These are phyloP conservation scores for Teleiodes luculella DNA, from an alignment of 2,888 invertebrate species.

Conservation along the genomic window DNA sequence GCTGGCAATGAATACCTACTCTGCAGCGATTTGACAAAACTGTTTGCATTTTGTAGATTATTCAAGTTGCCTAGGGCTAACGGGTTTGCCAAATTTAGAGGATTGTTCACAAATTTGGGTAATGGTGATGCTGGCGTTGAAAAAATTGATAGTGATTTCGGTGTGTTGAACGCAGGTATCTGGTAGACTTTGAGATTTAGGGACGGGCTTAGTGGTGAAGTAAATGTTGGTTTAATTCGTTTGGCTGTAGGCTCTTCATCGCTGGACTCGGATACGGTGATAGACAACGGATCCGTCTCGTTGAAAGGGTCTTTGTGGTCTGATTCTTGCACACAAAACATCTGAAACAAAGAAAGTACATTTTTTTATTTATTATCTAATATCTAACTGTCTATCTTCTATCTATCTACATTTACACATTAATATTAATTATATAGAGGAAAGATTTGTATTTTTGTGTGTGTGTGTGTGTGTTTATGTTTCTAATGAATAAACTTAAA, in stretches of 20 bases:
- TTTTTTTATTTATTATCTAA: not conserved
- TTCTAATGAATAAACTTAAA: no score
- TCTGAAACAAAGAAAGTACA: slow-evolving; percentile 40
- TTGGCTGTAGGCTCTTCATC: slow-evolving; percentile 63
- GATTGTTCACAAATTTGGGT: slow-evolving; percentile 69
- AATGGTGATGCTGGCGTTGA: slow-evolving; percentile 43
- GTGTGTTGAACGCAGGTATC: slow-evolving; percentile 62
- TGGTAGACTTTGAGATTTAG: slow-evolving; percentile 68
- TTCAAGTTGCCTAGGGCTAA: slow-evolving; percentile 48
- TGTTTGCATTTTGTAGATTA: slow-evolving; percentile 34
- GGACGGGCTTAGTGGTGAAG: slow-evolving; percentile 34
- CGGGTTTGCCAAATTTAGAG: slow-evolving; percentile 63
- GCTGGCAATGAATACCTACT: slow-evolving; percentile 56
- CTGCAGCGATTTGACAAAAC: slow-evolving; percentile 57
- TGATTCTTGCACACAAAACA: slow-evolving; percentile 70
- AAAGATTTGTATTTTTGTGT: no score
- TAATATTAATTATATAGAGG: no score
- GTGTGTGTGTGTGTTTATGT: no score
- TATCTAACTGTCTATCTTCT: not conserved
- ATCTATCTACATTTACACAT: slow-evolving; percentile 23
- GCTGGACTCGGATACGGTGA: slow-evolving; percentile 52
- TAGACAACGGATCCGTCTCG: slow-evolving; percentile 44
- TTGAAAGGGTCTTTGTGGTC: slow-evolving; percentile 57
- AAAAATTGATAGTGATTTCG: slow-evolving; percentile 56
- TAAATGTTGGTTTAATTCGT: slow-evolving; percentile 46